Percentiles rank a stretch among this genome's conserved stretches.
These are phyloP conservation scores for Bemisia tabaci DNA, from an alignment of 1,140 invertebrate genomes.

Conservation along the genomic window DNA sequence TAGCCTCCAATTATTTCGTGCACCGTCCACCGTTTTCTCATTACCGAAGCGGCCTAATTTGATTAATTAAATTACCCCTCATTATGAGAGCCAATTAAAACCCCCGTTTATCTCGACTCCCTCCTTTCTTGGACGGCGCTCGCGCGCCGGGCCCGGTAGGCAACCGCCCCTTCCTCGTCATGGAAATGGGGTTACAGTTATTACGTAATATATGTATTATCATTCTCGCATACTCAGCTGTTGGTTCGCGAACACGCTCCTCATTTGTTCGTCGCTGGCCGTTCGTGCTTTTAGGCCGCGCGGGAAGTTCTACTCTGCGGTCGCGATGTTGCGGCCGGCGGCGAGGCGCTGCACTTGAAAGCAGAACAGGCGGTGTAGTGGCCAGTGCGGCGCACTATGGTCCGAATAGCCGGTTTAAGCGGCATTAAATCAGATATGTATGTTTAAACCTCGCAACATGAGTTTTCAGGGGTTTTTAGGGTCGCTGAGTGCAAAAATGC, in stretches of 20 bases:
- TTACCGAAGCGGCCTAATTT: background rate
- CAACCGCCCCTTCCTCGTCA: background rate
- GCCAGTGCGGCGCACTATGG: too few relatives aligned
- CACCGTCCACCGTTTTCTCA: background rate
- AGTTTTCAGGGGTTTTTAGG: too few relatives aligned
- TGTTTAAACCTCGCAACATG: too few relatives aligned
- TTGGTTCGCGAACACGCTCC: background rate
- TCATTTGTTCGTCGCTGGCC: too few relatives aligned
- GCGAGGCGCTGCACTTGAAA: too few relatives aligned
- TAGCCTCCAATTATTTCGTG: background rate
- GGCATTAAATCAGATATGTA: too few relatives aligned
- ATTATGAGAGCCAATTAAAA: background rate
- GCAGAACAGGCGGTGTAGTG: too few relatives aligned
- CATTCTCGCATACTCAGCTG: background rate
- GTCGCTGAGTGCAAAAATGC: too few relatives aligned
- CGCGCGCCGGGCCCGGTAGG: background rate
- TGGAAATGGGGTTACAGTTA: background rate
- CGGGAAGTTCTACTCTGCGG: too few relatives aligned
- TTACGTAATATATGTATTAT: background rate
- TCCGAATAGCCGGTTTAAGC: too few relatives aligned
- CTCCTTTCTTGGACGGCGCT: background rate
- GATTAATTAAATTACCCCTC: background rate
- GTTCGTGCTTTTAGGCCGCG: too few relatives aligned
- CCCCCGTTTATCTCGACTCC: background rate
- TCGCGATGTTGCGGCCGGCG: too few relatives aligned